Conservation (phyloP, 2,888 invertebrate genomes). For the Scelioninae gen. 2 region DNA sequence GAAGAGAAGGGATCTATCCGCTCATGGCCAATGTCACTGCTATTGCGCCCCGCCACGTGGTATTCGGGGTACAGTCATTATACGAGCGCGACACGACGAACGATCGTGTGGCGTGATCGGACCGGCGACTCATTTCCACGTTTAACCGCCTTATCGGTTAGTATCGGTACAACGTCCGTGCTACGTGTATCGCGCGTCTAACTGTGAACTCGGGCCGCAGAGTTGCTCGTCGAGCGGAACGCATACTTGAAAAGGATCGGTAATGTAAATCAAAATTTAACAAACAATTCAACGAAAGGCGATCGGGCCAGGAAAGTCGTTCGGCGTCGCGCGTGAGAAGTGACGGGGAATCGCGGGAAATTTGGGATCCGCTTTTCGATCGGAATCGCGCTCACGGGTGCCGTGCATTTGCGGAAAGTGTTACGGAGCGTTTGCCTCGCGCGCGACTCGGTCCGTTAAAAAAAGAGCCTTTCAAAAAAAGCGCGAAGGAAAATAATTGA, state of each 20-base stretch:
- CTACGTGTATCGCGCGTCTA: slow-evolving; percentile 46
- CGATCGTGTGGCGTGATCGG: slow-evolving; percentile 60
- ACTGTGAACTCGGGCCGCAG: slow-evolving; percentile 43
- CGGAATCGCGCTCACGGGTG: not conserved
- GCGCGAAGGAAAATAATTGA: too few species aligned
- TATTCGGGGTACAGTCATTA: slow-evolving; percentile 47
- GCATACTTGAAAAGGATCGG: slow-evolving; percentile 21
- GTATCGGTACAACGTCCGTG: slow-evolving; percentile 58
- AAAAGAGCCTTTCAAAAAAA: too few species aligned
- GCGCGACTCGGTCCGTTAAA: slow-evolving; percentile 7
- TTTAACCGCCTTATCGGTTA: slow-evolving; percentile 56
- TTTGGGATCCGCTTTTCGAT: not conserved
- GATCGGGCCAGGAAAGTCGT: too few species aligned
- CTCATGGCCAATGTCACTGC: slow-evolving; percentile 56
- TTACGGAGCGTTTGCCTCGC: slow-evolving; percentile 8
- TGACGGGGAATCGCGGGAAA: not conserved
- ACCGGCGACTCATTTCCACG: slow-evolving; percentile 60
- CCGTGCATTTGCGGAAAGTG: slow-evolving; percentile 9
- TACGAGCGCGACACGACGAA: slow-evolving; percentile 20
- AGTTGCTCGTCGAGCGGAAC: slow-evolving; percentile 32
- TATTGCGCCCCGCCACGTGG: slow-evolving; percentile 60
- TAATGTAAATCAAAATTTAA: slow-evolving; percentile 6
- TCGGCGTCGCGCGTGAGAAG: not conserved
- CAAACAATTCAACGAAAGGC: too few species aligned
- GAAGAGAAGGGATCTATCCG: slow-evolving; percentile 27